Conservation (phyloP, 2,888 invertebrate genomes). For the Ophion ellenae region DNA sequence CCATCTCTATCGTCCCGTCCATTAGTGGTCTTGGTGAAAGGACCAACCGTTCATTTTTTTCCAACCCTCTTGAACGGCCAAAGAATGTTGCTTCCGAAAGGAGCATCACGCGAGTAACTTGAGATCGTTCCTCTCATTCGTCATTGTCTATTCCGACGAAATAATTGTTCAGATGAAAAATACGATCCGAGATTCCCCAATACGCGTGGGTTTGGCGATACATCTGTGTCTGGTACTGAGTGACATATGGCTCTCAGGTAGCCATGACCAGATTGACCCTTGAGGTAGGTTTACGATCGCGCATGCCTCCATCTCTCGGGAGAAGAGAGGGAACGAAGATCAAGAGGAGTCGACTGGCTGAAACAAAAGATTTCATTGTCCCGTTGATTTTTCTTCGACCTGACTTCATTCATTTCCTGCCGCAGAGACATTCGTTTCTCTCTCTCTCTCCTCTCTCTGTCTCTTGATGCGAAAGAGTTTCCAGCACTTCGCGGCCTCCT, state of each 20-base stretch:
- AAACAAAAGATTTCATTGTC: conserved; percentile 63
- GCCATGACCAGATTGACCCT: conserved; percentile 53
- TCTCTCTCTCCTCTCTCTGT: neutral
- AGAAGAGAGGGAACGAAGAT: neutral
- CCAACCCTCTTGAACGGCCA: neutral
- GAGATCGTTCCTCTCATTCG: conserved; percentile 33
- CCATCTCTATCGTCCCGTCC: conserved; percentile 78
- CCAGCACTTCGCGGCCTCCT: conserved; percentile 57
- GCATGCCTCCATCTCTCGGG: conserved; percentile 5
- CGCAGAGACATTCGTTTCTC: conserved; percentile 50
- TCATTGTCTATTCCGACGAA: conserved; percentile 51
- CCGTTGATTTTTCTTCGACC: conserved; percentile 67
- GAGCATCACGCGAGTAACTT: too few relatives aligned
- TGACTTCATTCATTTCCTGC: conserved; percentile 55
- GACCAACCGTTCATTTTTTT: conserved; percentile 35
- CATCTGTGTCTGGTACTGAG: conserved; percentile 1
- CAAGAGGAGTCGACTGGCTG: neutral
- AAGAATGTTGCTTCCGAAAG: neutral
- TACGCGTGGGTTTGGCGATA: neutral
- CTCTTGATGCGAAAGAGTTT: conserved; percentile 48
- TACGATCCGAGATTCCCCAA: conserved; percentile 33
- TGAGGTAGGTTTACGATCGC: conserved; percentile 53
- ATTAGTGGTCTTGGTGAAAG: conserved; percentile 71
- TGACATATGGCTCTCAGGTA: conserved; percentile 55
- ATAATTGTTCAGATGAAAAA: conserved; percentile 58